Evolutionary conservation across 1,140 invertebrate species (phyloP), one percentile per base, ranked within the genome.

Genomic region (Ostrea denselamellosa): DNA sequence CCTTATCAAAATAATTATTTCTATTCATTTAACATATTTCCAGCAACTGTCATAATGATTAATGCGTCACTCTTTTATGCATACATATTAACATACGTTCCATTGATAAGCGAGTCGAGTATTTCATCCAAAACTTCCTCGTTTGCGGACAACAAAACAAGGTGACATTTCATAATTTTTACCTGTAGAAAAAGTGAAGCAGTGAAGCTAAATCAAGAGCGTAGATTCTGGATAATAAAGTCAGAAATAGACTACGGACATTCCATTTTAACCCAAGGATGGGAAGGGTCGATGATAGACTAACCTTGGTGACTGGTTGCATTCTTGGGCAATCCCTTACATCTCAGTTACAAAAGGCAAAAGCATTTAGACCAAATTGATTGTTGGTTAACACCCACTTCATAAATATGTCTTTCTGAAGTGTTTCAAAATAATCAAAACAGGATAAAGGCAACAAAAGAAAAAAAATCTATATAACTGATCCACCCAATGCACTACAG

Each of bases 11-110:
- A 77, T 77, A 77, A 28, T 34, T 25, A 28, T 28, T 2, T 77
- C 68, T 77, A 14, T 77, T 34, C 28, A 25, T 34, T 28, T 77
- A 28, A 34, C 68, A 77, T 77, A 77, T 28, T 77, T 77, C 22
- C 28, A 34, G 14, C 28, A 28, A 34, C 28, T 77, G 68, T 77
- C 68, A 77, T 9, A 34, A 77, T 28, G 25, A 77, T 17, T 28
- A 77, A 77, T 77, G 68, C 68, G 68, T 77, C 68, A 77, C 28
- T 28, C 22, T 28, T 77, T 5, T 77, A 25, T 77, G 68, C 68
- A 77, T 77, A 25, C 68, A 77, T 77, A 77, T 28, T 77, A 28
- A 77, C 68, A 77, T 8, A 28, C 10, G 68, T 22, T 25, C 68
- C 68, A 77, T 77, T 77, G 68, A 77, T 77, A 77, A 28, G 8